Base-by-base conservation (phyloP, 2,888 invertebrate genomes). In the Iphiclides podalirius region DNA sequence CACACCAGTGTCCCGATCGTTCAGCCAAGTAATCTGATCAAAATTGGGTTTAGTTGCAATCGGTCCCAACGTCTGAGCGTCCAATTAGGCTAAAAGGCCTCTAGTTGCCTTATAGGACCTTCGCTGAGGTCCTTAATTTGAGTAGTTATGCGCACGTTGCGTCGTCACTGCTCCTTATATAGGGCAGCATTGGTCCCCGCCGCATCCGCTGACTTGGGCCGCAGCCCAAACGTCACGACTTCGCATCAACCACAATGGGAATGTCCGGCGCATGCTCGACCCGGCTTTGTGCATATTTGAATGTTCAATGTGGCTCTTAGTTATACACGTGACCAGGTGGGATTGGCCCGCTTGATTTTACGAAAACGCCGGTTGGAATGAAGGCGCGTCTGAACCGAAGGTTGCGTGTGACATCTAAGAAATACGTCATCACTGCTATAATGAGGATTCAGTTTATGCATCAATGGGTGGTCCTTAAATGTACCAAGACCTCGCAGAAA, bases 201-300 rank as follows among this genome's bases (percentile, higher is more conserved):
- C 51, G 15, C 39, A 57, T 49, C 55, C 47, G 56, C 28, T 61
- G 46, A 14, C 60, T 70, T 75, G 62, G 36, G 55, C 72, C 63
- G 54, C 54, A 42, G 48, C 50, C 54, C 57, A 61, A 58, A 53
- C 66, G 76, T 81, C 83, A 85, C 84, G 83, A 83, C 77, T 81
- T 75, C 67, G 74, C 73, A 80, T 75, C 79, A 78, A 75, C 75
- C 70, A 75, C 84, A 76, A 76, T 75, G 68, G 72, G 69, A 70
- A 76, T 77, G 82, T 72, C 75, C 67, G 61, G 67, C 63, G 79
- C 76, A 78, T 79, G 75, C 70, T 79, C 80, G 82, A 79, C 66
- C 58, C 45, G 63, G 55, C 68, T 71, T 71, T 74, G 77, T 69
- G 76, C 76, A 79, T 81, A 79, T 66, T 72, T 81, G 72, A 79